Conservation (phyloP, 2,113 vertebrate species). For the Labrus mixtus region DNA sequence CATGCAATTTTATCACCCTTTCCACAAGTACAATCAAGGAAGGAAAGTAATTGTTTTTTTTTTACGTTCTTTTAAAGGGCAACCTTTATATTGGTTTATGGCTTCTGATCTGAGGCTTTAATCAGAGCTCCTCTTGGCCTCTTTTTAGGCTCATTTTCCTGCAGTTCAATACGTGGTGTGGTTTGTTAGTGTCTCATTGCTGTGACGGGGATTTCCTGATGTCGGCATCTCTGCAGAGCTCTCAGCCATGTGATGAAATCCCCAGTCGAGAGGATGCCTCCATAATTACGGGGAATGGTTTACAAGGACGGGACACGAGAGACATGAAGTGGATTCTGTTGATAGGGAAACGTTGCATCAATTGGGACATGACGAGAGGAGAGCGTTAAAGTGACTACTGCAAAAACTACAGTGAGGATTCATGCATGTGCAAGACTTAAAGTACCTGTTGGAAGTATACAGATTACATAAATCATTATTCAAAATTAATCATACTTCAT, state of each 20-base stretch:
- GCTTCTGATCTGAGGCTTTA: constrained; percentile 40
- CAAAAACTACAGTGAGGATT: background rate
- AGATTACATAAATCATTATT: too few relatives aligned
- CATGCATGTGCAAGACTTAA: too few relatives aligned
- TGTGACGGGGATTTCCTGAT: constrained; percentile 63
- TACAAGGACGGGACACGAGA: constrained; percentile 53
- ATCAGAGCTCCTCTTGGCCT: constrained; percentile 39
- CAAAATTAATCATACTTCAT: too few relatives aligned
- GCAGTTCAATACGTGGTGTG: constrained; percentile 43
- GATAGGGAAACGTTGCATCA: constrained; percentile 52
- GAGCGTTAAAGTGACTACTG: constrained; percentile 11
- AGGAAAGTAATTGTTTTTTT: constrained; percentile 18
- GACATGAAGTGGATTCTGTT: constrained; percentile 61
- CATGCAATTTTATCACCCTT: constrained; percentile 18
- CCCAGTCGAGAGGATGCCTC: constrained; percentile 49
- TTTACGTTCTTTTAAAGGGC: background rate
- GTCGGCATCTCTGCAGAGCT: constrained; percentile 58
- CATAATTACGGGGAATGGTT: constrained; percentile 63
- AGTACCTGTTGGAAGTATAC: too few relatives aligned
- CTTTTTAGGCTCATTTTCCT: constrained; percentile 46
- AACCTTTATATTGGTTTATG: constrained; percentile 33
- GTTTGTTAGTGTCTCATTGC: constrained; percentile 63
- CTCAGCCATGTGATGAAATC: constrained; percentile 70
- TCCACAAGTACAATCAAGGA: constrained; percentile 25
- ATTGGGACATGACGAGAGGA: constrained; percentile 46